phyloP scores from a whole-genome alignment of 2,113 vertebrate genomes.

The Vulpes vulpes region DNA sequence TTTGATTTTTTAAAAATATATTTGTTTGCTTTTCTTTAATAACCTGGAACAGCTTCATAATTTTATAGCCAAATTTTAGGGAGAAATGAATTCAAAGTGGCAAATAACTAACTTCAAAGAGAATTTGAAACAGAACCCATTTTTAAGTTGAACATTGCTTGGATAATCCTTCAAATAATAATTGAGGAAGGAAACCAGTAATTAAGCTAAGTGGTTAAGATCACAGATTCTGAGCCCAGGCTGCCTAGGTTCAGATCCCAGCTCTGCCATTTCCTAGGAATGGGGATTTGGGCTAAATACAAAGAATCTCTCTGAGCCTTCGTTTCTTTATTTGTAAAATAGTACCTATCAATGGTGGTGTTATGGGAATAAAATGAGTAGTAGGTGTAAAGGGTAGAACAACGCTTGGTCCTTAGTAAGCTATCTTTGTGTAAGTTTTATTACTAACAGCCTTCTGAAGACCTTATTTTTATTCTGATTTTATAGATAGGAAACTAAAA shows the following conservation, averaged over 20 bases:
- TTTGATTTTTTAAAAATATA: neutral
- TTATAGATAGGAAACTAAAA: constrained; percentile 15
- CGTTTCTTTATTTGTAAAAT: neutral
- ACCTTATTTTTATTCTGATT: neutral
- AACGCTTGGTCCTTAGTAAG: neutral
- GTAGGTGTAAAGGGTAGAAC: neutral
- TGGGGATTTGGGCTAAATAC: neutral
- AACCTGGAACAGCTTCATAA: neutral
- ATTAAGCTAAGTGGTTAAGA: constrained; percentile 17
- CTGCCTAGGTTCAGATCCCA: neutral
- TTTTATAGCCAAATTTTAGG: neutral
- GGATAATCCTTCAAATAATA: neutral
- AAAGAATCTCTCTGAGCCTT: neutral
- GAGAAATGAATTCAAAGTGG: neutral
- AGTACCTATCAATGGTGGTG: neutral
- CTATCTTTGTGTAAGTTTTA: neutral
- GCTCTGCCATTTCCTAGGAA: neutral
- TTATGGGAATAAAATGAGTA: neutral
- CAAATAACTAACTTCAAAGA: constrained; percentile 26
- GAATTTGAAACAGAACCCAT: neutral
- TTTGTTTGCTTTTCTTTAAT: neutral
- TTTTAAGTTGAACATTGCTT: neutral
- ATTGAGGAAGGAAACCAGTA: constrained; percentile 30
- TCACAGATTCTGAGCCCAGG: neutral
- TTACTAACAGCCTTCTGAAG: neutral